phyloP scores from a whole-genome alignment of 2,113 vertebrate genomes.

The Monarcha castaneiventris region DNA sequence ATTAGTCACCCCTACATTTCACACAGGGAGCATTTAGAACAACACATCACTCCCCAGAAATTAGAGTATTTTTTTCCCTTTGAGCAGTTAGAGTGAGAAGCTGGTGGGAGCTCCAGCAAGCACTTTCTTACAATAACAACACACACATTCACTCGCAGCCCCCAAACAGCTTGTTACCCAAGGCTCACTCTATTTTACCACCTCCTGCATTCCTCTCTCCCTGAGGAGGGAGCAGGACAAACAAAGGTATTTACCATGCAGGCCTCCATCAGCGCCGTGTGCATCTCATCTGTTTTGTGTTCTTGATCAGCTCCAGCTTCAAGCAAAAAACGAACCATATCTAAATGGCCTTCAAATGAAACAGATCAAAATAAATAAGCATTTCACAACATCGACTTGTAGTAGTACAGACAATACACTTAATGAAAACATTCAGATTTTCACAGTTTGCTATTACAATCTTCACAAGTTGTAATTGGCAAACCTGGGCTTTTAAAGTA shows the following conservation, averaged over 20 bases:
- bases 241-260: slow-evolving; percentile 89
- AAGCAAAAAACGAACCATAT: slow-evolving; percentile 98
- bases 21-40: not conserved
- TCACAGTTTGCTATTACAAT: not conserved
- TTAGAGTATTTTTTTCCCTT: not conserved
- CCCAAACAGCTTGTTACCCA: not conserved
- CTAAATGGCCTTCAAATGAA: slow-evolving; percentile 88
- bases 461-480: not conserved
- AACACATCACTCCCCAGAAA: not conserved
- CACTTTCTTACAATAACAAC: not conserved
- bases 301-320: slow-evolving; percentile 99
- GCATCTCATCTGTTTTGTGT: slow-evolving; percentile 99
- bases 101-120: not conserved
- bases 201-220: not conserved
- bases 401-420: not conserved
- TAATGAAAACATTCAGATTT: not conserved
- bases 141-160: not conserved
- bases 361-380: slow-evolving; percentile 1
- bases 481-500: not conserved
- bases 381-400: not conserved
- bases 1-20: not conserved
- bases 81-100: not conserved
- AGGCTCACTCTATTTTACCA: not conserved
- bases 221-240: not conserved
- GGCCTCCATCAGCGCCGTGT: slow-evolving; percentile 98